Evolutionary conservation across 2,113 vertebrate genomes (phyloP), one percentile per base, ranked within the genome.

Genomic region (Hyaena hyaena): DNA sequence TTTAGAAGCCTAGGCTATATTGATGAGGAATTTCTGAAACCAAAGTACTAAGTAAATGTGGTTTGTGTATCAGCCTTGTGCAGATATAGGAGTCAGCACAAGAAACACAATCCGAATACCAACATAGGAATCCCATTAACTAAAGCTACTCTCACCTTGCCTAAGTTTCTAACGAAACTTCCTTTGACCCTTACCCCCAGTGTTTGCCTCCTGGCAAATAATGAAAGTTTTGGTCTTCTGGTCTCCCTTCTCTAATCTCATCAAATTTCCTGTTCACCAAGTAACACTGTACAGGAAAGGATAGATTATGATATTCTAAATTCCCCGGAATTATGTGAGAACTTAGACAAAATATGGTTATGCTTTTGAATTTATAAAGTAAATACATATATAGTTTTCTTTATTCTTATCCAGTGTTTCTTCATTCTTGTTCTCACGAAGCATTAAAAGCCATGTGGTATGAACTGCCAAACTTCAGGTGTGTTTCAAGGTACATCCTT

Each of bases 301-400:
- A 17, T 28, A 16, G 61, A 26, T 6, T 82, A 28, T 19, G 43
- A 86, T 76, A 87, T 23, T 83, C 21, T 91, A 48, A 80, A 73
- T 80, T 93, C 58, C 39, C 79, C 76, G 73, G 93, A 95, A 91
- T 48, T 50, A 33, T 76, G 10, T 76, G 17, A 87, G 24, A 73
- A 86, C 10, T 39, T 43, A 50, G 1, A 92, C 43, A 93, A 94
- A 88, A 92, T 33, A 43, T 15, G 3, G 2, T 43, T 93, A 28
- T 35, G 4, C 2, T 65, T 97, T 88, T 92, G 24, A 85, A 93
- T 74, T 90, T 91, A 61, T 58, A 93, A 71, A 53, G 65, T 35
- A 69, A 93, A 48, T 66, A 11, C 15, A 50, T 12, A 26, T 55
- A 26, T 69, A n/a, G 77, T 43, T 77, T 81, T 85, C 15, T 88